Evolutionary conservation across 2,888 invertebrate genomes (phyloP), one percentile per base, ranked within the genome.

Genomic region (Papilio gigon): DNA sequence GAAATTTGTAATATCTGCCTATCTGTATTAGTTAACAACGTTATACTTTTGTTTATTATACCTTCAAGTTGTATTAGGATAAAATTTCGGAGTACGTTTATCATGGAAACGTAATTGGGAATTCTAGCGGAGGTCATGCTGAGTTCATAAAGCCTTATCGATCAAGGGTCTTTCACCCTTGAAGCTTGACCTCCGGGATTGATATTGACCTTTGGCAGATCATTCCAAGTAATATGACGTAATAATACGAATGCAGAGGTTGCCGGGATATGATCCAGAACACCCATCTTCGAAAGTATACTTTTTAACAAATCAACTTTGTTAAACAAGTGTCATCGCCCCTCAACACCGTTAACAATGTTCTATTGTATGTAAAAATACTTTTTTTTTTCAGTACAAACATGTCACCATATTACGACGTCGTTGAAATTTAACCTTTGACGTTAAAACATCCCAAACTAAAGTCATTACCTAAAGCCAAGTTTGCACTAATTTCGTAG

Each of bases 321-420:
- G 37, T n/a, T n/a, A 50, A 50, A 27, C 27, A 40, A 42, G 8
- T 44, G 62, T 62, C 62, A 62, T 20, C 44, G 62, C 44, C 27
- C 62, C 50, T 27, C 20, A 30, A 33, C 20, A 12, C 44, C 4
- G 62, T 12, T 44, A 62, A 44, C 62, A 30, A 44, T 53, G 50
- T 53, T 33, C 62, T 62, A 62, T 62, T 62, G 62, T 62, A 62
- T 62, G 62, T 62, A 44, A 44, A 62, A 62, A 27, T 14, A 33
- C 33, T 62, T 37, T 59, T 22, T n/a, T 50, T 27, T 35, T 60
- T 60, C 22, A 40, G n/a, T 53, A 25, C 50, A 53, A 53, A 53
- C 50, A 53, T 50, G 50, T 50, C 50, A 50, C 27, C 14, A 50
- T 50, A 50, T 50, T 50, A 27, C 14, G 27, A 12, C 25, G 25